Percentiles rank a stretch among this genome's conserved stretches.
Evolutionary conservation across 2,113 vertebrate genomes (phyloP).

Genomic region (Istiophorus platypterus): DNA sequence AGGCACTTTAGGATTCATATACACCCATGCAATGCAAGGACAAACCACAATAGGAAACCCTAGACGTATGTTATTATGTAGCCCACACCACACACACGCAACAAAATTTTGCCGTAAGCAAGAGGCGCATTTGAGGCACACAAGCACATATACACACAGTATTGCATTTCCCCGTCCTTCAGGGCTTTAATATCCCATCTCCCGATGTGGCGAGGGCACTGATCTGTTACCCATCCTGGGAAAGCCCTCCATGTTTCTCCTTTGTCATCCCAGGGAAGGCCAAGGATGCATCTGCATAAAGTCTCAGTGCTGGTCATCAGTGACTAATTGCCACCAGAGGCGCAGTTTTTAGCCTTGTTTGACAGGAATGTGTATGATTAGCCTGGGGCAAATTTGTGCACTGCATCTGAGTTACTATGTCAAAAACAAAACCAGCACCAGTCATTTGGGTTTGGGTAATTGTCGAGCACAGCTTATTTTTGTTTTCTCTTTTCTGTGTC

Average conservation of each 20-base stretch:
- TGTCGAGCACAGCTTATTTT: conserved; percentile 30
- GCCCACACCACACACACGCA: neutral
- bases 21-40: conserved; percentile 48
- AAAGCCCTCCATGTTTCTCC: conserved; percentile 62
- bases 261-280: conserved; percentile 58
- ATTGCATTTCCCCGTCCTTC: conserved; percentile 51
- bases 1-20: conserved; percentile 13
- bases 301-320: conserved; percentile 51
- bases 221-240: conserved; percentile 60
- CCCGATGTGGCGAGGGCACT: conserved; percentile 53
- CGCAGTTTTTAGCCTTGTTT: conserved; percentile 12
- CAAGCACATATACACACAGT: neutral
- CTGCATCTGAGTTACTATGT: conserved; percentile 1
- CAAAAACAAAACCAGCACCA: conserved; percentile 37
- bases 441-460: conserved; percentile 54
- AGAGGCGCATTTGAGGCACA: conserved; percentile 12
- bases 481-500: conserved; percentile 18
- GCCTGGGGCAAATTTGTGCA: conserved; percentile 9
- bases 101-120: conserved; percentile 18
- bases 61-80: conserved; percentile 42
- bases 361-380: conserved; percentile 8
- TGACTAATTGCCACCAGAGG: conserved; percentile 61
- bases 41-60: conserved; percentile 47
- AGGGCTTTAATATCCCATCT: conserved; percentile 63
- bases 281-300: conserved; percentile 69